A percentile compares a stretch with the other conserved stretches of the same genome.
phyloP scores from a whole-genome alignment of 2,797 vertebrate genomes.

The Poeciliopsis turneri region DNA sequence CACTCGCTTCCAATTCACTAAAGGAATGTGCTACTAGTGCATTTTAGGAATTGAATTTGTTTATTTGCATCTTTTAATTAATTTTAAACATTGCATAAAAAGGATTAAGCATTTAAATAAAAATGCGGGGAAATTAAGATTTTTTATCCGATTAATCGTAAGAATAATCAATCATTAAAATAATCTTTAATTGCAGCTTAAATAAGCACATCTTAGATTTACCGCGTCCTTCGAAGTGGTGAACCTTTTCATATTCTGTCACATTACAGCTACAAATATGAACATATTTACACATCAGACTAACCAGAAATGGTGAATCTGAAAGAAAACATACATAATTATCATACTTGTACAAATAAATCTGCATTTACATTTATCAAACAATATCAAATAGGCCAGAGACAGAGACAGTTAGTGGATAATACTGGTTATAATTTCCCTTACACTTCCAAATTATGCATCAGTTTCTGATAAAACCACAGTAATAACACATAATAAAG shows the following conservation, averaged over 20 bases:
- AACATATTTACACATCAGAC: neutral
- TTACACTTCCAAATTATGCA: neutral
- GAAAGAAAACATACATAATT: neutral
- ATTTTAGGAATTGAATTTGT: too few relatives aligned
- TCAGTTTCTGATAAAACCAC: neutral
- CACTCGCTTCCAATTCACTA: too few relatives aligned
- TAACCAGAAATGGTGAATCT: neutral
- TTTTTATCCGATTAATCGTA: too few relatives aligned
- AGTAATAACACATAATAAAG: neutral
- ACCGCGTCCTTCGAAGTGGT: slow-evolving; percentile 5
- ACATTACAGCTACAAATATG: neutral
- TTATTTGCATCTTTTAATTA: too few relatives aligned
- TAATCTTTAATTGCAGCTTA: too few relatives aligned
- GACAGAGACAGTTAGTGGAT: neutral
- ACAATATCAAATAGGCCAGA: neutral
- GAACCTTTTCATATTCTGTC: neutral
- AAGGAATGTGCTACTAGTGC: too few relatives aligned
- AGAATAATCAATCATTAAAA: too few relatives aligned
- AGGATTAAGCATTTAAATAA: too few relatives aligned
- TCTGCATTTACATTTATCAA: neutral
- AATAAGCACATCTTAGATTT: slow-evolving; percentile 9
- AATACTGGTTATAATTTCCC: neutral
- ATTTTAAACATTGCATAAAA: too few relatives aligned
- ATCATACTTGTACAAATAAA: neutral
- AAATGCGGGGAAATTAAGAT: too few relatives aligned